Evolutionary conservation across 2,888 invertebrate genomes (phyloP), one percentile per base, ranked within the genome.

Genomic region (Theristus sp.): DNA sequence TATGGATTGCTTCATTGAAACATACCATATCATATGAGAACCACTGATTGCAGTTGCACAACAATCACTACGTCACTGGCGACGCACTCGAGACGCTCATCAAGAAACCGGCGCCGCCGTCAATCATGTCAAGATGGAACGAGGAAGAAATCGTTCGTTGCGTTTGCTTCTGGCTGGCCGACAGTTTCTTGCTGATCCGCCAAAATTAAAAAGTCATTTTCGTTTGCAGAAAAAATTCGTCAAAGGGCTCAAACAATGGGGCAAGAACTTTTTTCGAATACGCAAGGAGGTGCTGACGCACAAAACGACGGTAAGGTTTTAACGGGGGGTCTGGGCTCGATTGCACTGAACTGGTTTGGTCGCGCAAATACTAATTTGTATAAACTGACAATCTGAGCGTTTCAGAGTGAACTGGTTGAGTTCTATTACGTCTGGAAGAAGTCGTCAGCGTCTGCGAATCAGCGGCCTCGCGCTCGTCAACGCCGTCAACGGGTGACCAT

Each of bases 361-460:
- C n/a, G n/a, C n/a, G n/a, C n/a, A n/a, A n/a, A n/a, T n/a, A n/a
- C n/a, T n/a, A n/a, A n/a, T n/a, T n/a, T n/a, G n/a, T n/a, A n/a
- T n/a, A n/a, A n/a, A n/a, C n/a, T n/a, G n/a, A n/a, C n/a, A n/a
- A n/a, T n/a, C n/a, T n/a, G n/a, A n/a, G n/a, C 6, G n/a, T 49
- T 49, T 17, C 72, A 85, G 84, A 85, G 90, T 61, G 94, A 98
- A 75, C 79, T 98, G 72, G 93, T 98, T 60, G 93, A 94, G 76
- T 98, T 89, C 80, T 98, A 98, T 79, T 98, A 98, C 79, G 81
- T 93, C 73, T 98, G 98, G 98, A 99, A 99, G 80, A 98, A 96
- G 80, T 93, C 94, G 49, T 90, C 94, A 26, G 90, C 90, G 70
- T 96, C 96, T 64, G 89, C 89, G 76, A 90, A 89, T 75, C 91